phyloP scores from a whole-genome alignment of 2,797 vertebrate species.

The Euthynnus affinis region DNA sequence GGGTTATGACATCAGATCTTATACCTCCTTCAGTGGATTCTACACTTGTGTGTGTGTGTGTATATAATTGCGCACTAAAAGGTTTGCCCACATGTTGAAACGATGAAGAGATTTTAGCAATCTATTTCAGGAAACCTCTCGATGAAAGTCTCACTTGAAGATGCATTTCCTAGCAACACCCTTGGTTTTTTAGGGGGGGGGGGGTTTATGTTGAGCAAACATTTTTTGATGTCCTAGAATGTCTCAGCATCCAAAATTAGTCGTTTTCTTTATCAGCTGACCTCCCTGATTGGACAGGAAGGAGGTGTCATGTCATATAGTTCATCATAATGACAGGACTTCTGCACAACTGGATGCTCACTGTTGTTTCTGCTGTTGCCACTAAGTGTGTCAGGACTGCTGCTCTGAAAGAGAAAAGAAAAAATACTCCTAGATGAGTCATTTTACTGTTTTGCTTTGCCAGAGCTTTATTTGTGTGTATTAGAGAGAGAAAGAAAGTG shows the following conservation, averaged over 20 bases:
- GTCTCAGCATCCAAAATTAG: background rate
- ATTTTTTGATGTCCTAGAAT: too few relatives aligned
- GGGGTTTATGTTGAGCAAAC: background rate
- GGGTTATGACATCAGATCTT: conserved; percentile 11
- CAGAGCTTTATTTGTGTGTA: background rate
- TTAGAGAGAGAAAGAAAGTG: background rate
- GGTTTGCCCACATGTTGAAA: background rate
- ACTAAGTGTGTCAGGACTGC: background rate
- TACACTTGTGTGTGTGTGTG: too few relatives aligned
- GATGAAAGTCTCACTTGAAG: conserved; percentile 22
- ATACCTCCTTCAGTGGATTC: background rate
- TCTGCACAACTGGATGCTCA: background rate
- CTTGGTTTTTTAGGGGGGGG: background rate
- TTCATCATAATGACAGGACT: too few relatives aligned
- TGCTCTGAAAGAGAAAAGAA: background rate
- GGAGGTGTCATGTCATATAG: background rate
- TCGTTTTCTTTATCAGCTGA: background rate
- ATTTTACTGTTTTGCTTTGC: background rate
- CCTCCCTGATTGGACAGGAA: too few relatives aligned
- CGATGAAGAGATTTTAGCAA: background rate
- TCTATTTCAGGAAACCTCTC: conserved; percentile 18
- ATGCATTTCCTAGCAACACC: conserved; percentile 37
- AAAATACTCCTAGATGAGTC: background rate
- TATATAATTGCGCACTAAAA: conserved; percentile 16
- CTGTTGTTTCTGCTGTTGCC: background rate